phyloP scores from a whole-genome alignment of 2,888 invertebrate species.

The Elgonia sp. region DNA sequence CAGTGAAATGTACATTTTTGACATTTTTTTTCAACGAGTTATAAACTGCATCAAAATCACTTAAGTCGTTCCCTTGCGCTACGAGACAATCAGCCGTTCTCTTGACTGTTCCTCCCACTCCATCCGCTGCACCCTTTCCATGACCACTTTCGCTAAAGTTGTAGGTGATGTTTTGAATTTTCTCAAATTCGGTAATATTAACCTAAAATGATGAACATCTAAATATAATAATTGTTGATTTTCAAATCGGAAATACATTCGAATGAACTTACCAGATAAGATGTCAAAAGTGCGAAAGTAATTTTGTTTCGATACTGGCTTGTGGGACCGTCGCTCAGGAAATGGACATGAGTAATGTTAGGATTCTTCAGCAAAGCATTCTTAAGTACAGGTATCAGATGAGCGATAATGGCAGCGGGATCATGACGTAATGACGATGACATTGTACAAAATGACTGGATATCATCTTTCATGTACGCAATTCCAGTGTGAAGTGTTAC shows the following conservation, averaged over 20 bases:
- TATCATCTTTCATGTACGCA: conserved; percentile 28
- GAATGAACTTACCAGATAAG: conserved; percentile 35
- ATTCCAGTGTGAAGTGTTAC: conserved; percentile 47
- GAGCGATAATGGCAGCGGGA: conserved; percentile 46
- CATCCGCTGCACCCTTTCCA: conserved; percentile 50
- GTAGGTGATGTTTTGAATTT: conserved; percentile 37
- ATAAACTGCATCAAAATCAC: conserved; percentile 14
- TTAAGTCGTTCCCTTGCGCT: conserved; percentile 45
- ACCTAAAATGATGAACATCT: conserved; percentile 20
- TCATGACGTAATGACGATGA: conserved; percentile 41
- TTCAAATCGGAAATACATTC: conserved; percentile 6
- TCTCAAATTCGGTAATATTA: conserved; percentile 18
- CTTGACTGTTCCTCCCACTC: conserved; percentile 38
- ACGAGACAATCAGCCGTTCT: conserved; percentile 53
- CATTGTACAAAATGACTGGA: conserved; percentile 31
- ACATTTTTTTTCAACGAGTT: conserved; percentile 5
- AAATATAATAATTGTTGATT: background rate
- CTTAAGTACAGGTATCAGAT: conserved; percentile 40
- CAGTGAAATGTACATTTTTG: conserved; percentile 8
- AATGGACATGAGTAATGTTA: conserved; percentile 42
- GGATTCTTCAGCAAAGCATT: conserved; percentile 7
- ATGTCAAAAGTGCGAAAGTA: conserved; percentile 36
- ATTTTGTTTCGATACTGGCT: conserved; percentile 46
- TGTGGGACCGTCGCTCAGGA: conserved; percentile 44
- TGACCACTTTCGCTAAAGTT: conserved; percentile 56